Conservation (phyloP, 2,113 vertebrate species). For the Hydropotes inermis region DNA sequence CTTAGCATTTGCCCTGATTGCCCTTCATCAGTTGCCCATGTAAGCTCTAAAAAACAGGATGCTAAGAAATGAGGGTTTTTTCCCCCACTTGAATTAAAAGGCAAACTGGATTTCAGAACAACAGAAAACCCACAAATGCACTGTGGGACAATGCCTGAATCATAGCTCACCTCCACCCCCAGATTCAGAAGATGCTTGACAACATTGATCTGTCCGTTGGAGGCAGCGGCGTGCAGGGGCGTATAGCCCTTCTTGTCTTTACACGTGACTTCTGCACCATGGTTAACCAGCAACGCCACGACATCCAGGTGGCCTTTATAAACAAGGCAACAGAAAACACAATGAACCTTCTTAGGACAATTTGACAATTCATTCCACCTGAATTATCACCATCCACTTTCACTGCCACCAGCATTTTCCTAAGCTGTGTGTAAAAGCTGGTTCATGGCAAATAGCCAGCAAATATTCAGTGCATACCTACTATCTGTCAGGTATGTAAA, state of each 20-base stretch:
- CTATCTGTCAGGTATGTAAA: not conserved
- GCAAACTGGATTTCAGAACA: not conserved
- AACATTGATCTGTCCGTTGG: conserved; percentile 92
- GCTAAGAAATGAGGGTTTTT: not conserved
- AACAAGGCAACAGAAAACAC: conserved; percentile 36
- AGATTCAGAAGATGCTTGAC: conserved; percentile 96
- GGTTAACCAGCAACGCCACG: conserved; percentile 91
- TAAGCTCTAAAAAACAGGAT: not conserved
- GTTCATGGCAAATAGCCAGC: not conserved
- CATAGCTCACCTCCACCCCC: conserved; percentile 89
- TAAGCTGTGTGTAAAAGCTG: not conserved
- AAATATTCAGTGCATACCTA: not conserved
- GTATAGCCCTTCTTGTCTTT: conserved; percentile 98
- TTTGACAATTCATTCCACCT: not conserved
- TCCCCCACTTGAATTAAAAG: not conserved
- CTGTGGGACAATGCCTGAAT: rapidly evolving
- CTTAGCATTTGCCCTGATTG: not conserved
- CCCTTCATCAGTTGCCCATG: not conserved
- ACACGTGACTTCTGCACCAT: conserved; percentile 94
- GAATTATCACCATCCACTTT: not conserved
- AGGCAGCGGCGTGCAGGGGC: conserved; percentile 93
- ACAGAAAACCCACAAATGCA: not conserved
- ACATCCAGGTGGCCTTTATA: conserved; percentile 93
- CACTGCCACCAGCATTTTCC: not conserved
- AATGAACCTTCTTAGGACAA: not conserved